These are phyloP conservation scores for Yponomeuta sedellus DNA, from an alignment of 2,888 invertebrate species.

Conservation along the genomic window DNA sequence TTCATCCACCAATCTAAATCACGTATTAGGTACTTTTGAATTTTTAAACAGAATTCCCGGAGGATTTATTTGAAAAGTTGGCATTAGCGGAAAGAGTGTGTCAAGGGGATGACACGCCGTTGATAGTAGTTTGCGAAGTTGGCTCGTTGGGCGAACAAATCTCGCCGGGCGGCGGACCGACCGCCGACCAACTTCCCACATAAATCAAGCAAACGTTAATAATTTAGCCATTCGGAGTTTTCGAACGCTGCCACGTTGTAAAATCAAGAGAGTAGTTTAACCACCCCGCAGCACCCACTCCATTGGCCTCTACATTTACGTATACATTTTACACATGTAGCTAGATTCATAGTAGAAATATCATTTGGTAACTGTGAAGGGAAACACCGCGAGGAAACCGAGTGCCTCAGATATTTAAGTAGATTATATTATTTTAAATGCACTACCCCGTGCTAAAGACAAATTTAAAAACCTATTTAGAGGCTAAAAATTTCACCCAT, in stretches of 20 bases:
- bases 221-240: slow-evolving; percentile 48
- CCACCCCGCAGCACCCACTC: not conserved
- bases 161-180: slow-evolving; percentile 41
- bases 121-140: slow-evolving; percentile 24
- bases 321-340: too few species aligned
- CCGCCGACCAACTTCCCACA: slow-evolving; percentile 46
- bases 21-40: not conserved
- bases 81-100: slow-evolving; percentile 14
- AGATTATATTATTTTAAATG: too few species aligned
- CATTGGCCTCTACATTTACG: too few species aligned
- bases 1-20: too few species aligned
- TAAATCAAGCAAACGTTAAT: slow-evolving; percentile 55
- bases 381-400: too few species aligned
- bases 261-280: not conserved
- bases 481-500: too few species aligned
- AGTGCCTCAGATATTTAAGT: too few species aligned
- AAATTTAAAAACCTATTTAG: too few species aligned
- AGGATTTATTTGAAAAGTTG: slow-evolving; percentile 12
- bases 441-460: too few species aligned
- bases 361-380: too few species aligned
- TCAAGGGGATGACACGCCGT: slow-evolving; percentile 17
- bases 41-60: not conserved
- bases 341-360: too few species aligned
- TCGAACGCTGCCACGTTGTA: not conserved
- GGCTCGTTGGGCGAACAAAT: slow-evolving; percentile 33